Evolutionary conservation across 2,113 vertebrate genomes (phyloP).

Genomic region (Paracanthobrama guichenoti): DNA sequence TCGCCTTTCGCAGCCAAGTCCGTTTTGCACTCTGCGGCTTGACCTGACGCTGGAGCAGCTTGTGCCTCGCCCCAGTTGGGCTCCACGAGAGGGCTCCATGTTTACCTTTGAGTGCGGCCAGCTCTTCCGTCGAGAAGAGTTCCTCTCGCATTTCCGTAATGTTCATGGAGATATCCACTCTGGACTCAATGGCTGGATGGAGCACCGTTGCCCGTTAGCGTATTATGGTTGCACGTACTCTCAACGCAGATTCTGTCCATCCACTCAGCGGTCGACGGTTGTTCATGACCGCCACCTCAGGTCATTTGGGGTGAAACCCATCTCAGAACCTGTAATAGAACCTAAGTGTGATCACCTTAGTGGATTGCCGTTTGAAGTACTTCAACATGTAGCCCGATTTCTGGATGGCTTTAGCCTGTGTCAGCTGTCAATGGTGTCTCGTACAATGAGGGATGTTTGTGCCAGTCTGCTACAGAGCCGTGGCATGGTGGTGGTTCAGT

Average conservation of each 20-base stretch:
- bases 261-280: conserved; percentile 83
- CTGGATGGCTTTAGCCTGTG: conserved; percentile 96
- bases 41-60: conserved; percentile 92
- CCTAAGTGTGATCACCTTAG: conserved; percentile 84
- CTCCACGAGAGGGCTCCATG: conserved; percentile 88
- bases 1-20: conserved; percentile 93
- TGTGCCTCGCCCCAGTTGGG: conserved; percentile 69
- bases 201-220: conserved; percentile 93
- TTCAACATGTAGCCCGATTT: conserved; percentile 92
- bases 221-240: conserved; percentile 98
- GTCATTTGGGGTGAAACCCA: conserved; percentile 90
- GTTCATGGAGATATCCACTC: conserved; percentile 97
- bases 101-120: conserved; percentile 98
- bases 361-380: conserved; percentile 88
- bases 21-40: conserved; percentile 90
- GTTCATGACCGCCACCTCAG: conserved; percentile 90
- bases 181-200: conserved; percentile 98
- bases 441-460: conserved; percentile 93
- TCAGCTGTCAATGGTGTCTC: conserved; percentile 92
- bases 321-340: conserved; percentile 70
- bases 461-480: conserved; percentile 91
- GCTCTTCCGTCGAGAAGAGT: conserved; percentile 94
- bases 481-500: conserved; percentile 93
- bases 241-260: conserved; percentile 92
- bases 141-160: conserved; percentile 95